phyloP scores from a whole-genome alignment of 1,140 invertebrate species.

The Hydropsyche tenuis region DNA sequence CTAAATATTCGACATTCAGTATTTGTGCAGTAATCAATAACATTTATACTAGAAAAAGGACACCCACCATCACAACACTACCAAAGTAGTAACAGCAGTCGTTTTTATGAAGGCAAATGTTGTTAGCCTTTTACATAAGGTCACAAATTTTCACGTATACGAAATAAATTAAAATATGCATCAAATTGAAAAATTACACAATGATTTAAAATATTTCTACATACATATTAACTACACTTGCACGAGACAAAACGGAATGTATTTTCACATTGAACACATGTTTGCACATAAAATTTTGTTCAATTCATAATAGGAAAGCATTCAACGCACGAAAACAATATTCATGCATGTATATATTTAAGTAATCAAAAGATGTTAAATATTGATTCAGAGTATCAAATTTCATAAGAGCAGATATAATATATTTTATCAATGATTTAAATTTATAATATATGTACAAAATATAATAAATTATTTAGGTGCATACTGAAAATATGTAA shows the following conservation, averaged over 20 bases:
- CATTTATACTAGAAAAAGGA: slow-evolving; percentile 37
- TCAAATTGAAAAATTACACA: neutral
- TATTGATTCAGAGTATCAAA: slow-evolving; percentile 2
- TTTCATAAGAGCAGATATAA: slow-evolving; percentile 3
- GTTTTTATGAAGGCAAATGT: slow-evolving; percentile 33
- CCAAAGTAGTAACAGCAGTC: slow-evolving; percentile 47
- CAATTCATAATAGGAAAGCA: neutral
- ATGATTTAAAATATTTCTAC: slow-evolving; percentile 16
- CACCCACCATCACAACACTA: slow-evolving; percentile 47
- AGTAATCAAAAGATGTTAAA: neutral
- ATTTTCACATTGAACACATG: neutral
- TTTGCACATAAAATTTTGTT: neutral
- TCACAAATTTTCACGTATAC: neutral
- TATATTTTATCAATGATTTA: neutral
- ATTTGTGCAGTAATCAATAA: slow-evolving; percentile 31
- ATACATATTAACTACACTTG: neutral
- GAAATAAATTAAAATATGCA: neutral
- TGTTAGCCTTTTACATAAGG: slow-evolving; percentile 13
- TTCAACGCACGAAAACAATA: neutral
- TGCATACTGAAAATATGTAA: slow-evolving; percentile 8
- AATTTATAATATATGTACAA: slow-evolving; percentile 5
- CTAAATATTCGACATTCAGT: slow-evolving; percentile 32
- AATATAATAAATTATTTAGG: slow-evolving; percentile 32
- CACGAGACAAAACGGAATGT: neutral
- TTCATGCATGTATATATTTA: neutral